A percentile compares a stretch with the other conserved stretches of the same genome.
phyloP scores from a whole-genome alignment of 2,888 invertebrate genomes.

The Vanessa cardui region DNA sequence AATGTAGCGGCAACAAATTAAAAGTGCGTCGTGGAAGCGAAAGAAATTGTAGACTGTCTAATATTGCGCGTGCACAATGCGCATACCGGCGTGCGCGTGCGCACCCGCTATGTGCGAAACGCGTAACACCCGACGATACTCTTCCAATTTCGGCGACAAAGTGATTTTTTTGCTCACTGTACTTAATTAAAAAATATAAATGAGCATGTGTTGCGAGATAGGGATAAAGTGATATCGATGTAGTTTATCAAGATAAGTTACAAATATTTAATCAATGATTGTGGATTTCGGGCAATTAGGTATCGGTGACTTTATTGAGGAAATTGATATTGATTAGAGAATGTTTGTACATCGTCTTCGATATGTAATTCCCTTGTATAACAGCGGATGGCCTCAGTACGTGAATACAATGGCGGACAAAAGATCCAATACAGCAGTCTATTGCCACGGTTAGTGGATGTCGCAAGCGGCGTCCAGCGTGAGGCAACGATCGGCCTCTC shows the following conservation, averaged over 20 bases:
- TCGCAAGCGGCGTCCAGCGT: constrained; percentile 12
- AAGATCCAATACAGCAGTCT: neutral
- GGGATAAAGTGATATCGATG: too few relatives aligned
- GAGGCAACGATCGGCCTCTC: constrained; percentile 23
- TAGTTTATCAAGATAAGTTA: too few relatives aligned
- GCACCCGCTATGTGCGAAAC: constrained; percentile 14
- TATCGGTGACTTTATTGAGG: too few relatives aligned
- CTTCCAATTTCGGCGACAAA: neutral
- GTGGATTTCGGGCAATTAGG: too few relatives aligned
- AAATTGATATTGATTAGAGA: too few relatives aligned
- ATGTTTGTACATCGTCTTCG: too few relatives aligned
- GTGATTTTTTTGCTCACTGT: neutral
- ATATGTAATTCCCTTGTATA: too few relatives aligned
- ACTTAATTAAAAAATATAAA: neutral
- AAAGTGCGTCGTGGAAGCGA: constrained; percentile 1
- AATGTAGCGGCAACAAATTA: neutral
- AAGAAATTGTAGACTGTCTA: neutral
- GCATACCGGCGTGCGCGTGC: neutral
- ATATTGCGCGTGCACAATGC: constrained; percentile 1
- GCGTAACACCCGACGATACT: constrained; percentile 18
- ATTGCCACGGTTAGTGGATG: neutral
- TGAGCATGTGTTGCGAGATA: too few relatives aligned
- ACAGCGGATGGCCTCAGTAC: too few relatives aligned
- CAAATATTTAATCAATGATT: too few relatives aligned
- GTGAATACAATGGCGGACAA: constrained; percentile 13